Conservation (phyloP, 64 coral and sea anemone species). For the Montipora foliosa region DNA sequence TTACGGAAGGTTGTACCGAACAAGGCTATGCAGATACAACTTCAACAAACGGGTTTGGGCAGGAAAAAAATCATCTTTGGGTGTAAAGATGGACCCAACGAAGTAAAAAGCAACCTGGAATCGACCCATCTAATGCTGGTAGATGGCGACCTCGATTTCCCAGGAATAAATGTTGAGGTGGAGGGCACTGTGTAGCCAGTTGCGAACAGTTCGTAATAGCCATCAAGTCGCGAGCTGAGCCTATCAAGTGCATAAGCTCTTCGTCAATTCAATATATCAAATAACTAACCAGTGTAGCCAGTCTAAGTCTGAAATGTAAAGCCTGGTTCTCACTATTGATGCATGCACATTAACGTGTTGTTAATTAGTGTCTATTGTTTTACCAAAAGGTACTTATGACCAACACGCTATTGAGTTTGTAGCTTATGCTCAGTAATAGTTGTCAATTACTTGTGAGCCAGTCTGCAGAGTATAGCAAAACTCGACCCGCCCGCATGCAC, state of each 20-base stretch:
- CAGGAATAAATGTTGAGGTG: background rate
- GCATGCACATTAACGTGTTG: too few species aligned
- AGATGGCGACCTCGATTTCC: constrained; percentile 7
- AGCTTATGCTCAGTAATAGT: too few species aligned
- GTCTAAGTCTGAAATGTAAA: background rate
- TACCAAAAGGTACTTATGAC: too few species aligned
- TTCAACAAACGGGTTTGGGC: constrained; percentile 10
- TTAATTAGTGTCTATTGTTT: too few species aligned
- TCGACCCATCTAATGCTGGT: constrained; percentile 6
- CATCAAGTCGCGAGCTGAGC: background rate
- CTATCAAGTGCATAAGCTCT: constrained; percentile 1
- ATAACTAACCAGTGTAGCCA: background rate
- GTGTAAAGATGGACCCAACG: constrained; percentile 27
- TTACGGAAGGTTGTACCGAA: background rate
- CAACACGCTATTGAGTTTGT: too few species aligned
- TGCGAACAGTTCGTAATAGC: background rate
- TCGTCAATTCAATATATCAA: background rate
- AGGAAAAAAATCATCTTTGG: constrained; percentile 56
- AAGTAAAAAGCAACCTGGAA: constrained; percentile 40
- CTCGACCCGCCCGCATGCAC: background rate
- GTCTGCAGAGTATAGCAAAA: background rate
- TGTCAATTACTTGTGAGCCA: background rate
- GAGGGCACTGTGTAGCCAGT: background rate
- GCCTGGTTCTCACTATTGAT: too few species aligned
- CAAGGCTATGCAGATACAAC: constrained; percentile 6